Percentiles rank a stretch among this genome's conserved stretches.
Evolutionary conservation across 2,888 invertebrate genomes (phyloP).

Genomic region (Pristionchus mayeri): DNA sequence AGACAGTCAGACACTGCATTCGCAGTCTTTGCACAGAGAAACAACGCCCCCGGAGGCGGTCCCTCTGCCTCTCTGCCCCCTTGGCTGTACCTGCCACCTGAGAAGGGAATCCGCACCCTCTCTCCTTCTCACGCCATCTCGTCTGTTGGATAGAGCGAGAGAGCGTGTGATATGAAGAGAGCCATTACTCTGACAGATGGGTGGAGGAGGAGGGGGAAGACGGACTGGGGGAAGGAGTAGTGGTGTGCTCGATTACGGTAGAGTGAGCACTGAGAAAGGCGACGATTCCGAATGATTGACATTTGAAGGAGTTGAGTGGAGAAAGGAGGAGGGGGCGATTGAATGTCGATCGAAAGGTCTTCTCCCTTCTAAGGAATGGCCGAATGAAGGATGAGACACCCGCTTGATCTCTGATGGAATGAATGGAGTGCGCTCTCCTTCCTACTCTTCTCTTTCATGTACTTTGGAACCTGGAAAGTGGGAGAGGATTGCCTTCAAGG

Average conservation of each 20-base stretch:
- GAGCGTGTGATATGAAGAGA: not conserved
- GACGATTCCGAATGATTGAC: constrained; percentile 38
- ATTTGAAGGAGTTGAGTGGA: constrained; percentile 14
- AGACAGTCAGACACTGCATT: not conserved
- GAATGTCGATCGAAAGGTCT: constrained; percentile 29
- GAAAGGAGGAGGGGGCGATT: not conserved
- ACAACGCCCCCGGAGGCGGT: not conserved
- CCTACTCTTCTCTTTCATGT: too few species aligned
- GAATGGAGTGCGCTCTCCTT: too few species aligned
- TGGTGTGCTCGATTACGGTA: constrained; percentile 17
- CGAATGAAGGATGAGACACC: too few species aligned
- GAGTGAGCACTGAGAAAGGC: constrained; percentile 21
- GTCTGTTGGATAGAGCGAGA: not conserved
- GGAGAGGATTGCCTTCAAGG: too few species aligned
- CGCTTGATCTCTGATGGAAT: too few species aligned
- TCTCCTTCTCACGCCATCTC: not conserved
- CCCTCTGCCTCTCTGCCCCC: constrained; percentile 38
- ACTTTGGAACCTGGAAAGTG: too few species aligned
- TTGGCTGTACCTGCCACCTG: not conserved
- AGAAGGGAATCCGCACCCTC: not conserved
- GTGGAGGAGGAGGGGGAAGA: not conserved
- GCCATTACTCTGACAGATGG: not conserved
- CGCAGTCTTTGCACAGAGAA: not conserved
- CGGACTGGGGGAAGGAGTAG: not conserved
- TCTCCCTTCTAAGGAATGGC: too few species aligned